phyloP scores from a whole-genome alignment of 2,113 vertebrate genomes.

The Trochalopteron elliotii region DNA sequence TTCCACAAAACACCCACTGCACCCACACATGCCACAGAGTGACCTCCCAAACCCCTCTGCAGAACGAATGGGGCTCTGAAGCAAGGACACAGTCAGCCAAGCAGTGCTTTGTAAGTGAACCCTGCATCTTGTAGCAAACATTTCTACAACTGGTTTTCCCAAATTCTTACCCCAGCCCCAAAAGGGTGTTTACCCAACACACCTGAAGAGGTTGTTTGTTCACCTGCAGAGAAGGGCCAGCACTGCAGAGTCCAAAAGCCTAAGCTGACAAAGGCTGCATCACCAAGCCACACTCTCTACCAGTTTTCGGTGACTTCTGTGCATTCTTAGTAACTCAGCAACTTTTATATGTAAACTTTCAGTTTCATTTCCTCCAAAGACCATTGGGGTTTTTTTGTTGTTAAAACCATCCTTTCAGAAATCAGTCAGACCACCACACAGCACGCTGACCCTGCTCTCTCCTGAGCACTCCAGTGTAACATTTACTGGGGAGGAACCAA shows the following conservation, averaged over 20 bases:
- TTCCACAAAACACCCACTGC: neutral
- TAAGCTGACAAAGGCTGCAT: neutral
- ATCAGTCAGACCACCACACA: neutral
- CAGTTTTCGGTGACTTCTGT: neutral
- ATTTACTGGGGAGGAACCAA: fast-evolving
- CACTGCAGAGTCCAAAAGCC: neutral
- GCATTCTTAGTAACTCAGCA: neutral
- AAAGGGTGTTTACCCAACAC: neutral
- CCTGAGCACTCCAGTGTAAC: neutral
- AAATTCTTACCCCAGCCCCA: neutral
- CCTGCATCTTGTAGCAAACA: neutral
- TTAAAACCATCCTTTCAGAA: neutral
- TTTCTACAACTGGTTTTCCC: neutral
- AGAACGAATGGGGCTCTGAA: neutral
- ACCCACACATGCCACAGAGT: neutral
- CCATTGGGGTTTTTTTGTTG: neutral
- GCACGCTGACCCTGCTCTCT: neutral
- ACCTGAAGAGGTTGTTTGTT: too few relatives aligned
- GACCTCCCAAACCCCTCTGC: fast-evolving
- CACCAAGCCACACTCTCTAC: neutral
- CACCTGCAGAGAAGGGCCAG: neutral
- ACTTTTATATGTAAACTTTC: fast-evolving
- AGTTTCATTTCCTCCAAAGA: neutral
- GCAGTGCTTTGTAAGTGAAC: neutral
- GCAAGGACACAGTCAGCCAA: neutral